These are phyloP conservation scores for Neomorphus geoffroyi DNA, from an alignment of 2,797 vertebrate genomes.

Conservation along the genomic window DNA sequence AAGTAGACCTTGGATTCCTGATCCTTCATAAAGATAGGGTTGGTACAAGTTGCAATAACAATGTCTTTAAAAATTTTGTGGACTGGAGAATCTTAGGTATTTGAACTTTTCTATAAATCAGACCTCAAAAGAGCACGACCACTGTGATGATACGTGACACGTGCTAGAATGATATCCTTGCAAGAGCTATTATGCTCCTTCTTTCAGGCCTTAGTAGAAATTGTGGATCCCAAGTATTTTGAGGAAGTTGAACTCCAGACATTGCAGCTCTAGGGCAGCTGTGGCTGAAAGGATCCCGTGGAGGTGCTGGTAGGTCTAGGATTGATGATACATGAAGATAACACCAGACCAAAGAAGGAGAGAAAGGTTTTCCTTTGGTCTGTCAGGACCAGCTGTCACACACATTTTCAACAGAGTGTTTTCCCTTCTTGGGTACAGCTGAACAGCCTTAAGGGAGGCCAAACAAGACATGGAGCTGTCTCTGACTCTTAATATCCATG, in stretches of 20 bases:
- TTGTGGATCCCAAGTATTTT: not conserved
- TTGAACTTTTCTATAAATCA: not conserved
- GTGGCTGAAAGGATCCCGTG: not conserved
- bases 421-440: not conserved
- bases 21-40: not conserved
- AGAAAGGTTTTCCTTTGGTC: not conserved
- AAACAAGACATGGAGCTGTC: not conserved
- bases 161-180: not conserved
- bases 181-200: not conserved
- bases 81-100: not conserved
- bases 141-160: not conserved
- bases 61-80: not conserved
- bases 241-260: not conserved
- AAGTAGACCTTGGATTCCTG: not conserved
- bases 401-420: not conserved
- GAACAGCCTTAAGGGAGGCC: not conserved
- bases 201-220: not conserved
- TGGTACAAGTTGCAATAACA: not conserved
- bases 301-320: not conserved
- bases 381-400: not conserved
- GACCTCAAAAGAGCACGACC: not conserved
- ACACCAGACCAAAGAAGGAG: not conserved
- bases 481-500: not conserved
- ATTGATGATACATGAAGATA: not conserved
- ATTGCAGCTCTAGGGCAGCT: not conserved